These are phyloP conservation scores for Stichodactyla helianthus DNA, from an alignment of 64 coral and sea anemone species.

Conservation along the genomic window DNA sequence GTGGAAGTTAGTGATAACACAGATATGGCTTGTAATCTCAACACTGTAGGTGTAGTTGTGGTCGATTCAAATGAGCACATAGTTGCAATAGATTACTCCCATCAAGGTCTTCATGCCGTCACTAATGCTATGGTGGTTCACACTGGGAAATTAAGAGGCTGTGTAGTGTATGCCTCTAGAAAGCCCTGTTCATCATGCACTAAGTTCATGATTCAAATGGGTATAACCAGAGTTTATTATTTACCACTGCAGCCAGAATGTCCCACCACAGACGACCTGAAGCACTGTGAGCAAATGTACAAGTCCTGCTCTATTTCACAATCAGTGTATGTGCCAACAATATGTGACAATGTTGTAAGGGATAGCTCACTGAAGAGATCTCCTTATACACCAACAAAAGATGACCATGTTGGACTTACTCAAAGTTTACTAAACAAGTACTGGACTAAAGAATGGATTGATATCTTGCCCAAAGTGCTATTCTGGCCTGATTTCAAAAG, in stretches of 20 bases:
- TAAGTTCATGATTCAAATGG: slow-evolving; percentile 53
- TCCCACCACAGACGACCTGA: slow-evolving; percentile 1
- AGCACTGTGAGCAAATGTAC: slow-evolving; percentile 36
- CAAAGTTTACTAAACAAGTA: not conserved
- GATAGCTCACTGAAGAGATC: not conserved
- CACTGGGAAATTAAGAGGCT: not conserved
- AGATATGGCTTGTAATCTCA: not conserved
- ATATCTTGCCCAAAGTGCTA: slow-evolving; percentile 18
- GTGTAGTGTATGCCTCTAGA: slow-evolving; percentile 48
- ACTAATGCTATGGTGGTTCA: slow-evolving; percentile 36
- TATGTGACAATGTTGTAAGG: not conserved
- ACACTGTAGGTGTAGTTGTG: slow-evolving; percentile 49
- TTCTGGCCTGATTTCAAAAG: slow-evolving; percentile 45
- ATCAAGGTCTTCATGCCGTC: slow-evolving; percentile 43
- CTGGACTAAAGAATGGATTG: slow-evolving; percentile 46
- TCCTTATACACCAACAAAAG: slow-evolving; percentile 15
- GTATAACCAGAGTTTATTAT: slow-evolving; percentile 51
- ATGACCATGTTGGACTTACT: not conserved
- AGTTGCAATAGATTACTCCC: slow-evolving; percentile 60
- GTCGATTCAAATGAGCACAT: slow-evolving; percentile 31
- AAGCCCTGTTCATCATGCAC: slow-evolving; percentile 70
- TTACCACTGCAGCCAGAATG: slow-evolving; percentile 56
- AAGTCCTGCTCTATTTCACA: slow-evolving; percentile 37
- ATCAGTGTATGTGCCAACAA: slow-evolving; percentile 50
- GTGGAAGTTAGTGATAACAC: not conserved